Evolutionary conservation across 2,113 vertebrate genomes (phyloP).

Genomic region (cattle (Bos taurus)): DNA sequence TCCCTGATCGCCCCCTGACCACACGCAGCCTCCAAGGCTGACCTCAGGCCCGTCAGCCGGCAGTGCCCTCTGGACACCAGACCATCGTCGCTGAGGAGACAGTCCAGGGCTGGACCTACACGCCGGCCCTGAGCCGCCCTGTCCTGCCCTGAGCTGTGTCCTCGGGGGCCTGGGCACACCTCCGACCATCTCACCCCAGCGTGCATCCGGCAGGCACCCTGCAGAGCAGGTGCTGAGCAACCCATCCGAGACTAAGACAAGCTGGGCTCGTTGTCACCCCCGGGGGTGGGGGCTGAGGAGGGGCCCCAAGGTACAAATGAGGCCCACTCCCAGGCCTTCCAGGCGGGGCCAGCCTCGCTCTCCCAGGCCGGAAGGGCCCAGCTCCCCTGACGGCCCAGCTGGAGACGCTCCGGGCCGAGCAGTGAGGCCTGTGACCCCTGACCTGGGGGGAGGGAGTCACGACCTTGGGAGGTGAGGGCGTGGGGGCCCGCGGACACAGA

Average conservation of each 20-base stretch:
- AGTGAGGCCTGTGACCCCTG: not conserved
- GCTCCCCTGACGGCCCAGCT: not conserved
- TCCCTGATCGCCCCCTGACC: not conserved
- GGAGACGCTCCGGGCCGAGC: not conserved
- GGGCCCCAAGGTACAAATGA: not conserved
- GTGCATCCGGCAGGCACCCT: not conserved
- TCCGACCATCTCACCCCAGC: not conserved
- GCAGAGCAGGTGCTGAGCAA: not conserved
- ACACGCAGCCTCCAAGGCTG: not conserved
- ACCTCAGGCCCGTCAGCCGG: not conserved
- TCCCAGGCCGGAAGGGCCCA: not conserved
- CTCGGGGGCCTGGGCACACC: not conserved
- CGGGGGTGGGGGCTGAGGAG: not conserved
- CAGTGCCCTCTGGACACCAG: not conserved
- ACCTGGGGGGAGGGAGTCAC: not conserved
- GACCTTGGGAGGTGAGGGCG: not conserved
- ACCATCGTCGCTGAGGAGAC: not conserved
- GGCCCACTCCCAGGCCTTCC: not conserved
- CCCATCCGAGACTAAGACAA: not conserved
- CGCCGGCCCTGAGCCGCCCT: accelerated
- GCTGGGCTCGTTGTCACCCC: not conserved
- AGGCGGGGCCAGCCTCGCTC: not conserved
- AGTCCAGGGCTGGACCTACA: not conserved
- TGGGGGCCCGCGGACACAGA: not conserved
- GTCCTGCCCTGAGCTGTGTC: not conserved